Percentiles rank a stretch among this genome's conserved stretches.
These are phyloP conservation scores for Etheostoma cragini DNA, from an alignment of 2,113 vertebrate genomes.

Conservation along the genomic window DNA sequence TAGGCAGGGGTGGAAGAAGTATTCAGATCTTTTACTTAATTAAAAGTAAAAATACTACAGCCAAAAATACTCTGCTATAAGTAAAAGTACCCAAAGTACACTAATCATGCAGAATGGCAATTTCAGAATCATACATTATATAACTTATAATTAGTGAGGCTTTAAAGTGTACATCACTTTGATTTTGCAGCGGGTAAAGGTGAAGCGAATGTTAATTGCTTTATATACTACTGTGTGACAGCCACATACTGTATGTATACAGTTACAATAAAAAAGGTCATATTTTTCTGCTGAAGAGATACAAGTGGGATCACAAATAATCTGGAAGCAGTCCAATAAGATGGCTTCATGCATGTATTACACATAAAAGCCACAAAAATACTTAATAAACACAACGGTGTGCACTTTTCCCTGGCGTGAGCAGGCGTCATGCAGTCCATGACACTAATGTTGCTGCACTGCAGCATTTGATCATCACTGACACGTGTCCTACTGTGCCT, in stretches of 20 bases:
- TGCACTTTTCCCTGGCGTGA: not conserved
- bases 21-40: not conserved
- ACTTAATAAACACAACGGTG: not conserved
- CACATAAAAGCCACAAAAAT: not conserved
- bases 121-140: not conserved
- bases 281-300: not conserved
- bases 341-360: not conserved
- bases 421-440: conserved; percentile 23
- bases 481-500: conserved; percentile 51
- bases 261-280: not conserved
- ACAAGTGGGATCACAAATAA: not conserved
- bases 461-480: conserved; percentile 46
- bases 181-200: not conserved
- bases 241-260: not conserved
- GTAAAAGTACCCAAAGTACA: not conserved
- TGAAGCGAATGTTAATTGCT: too few species aligned
- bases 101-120: not conserved
- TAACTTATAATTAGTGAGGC: not conserved
- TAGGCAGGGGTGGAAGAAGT: not conserved
- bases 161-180: not conserved
- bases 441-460: conserved; percentile 22
- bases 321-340: not conserved
- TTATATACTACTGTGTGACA: not conserved
- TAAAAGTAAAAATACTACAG: not conserved
- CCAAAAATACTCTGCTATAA: not conserved